Evolutionary conservation across 2,888 invertebrate species (phyloP).

Genomic region (Phortica okadai): DNA sequence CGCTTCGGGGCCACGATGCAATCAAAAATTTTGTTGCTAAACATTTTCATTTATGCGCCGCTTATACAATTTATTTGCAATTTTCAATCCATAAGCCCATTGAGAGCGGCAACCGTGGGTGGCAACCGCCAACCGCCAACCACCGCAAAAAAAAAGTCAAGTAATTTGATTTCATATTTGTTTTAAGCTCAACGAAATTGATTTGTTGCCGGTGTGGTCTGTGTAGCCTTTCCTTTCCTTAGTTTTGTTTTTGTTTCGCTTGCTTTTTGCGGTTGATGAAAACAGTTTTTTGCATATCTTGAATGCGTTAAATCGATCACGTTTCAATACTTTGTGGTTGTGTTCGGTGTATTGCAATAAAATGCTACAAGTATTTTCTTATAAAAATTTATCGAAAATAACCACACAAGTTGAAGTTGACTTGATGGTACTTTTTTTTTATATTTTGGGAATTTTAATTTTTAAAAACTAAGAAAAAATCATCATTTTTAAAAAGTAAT

Average conservation of each 20-base stretch:
- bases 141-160: conserved; percentile 10
- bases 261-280: background rate
- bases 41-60: conserved; percentile 60
- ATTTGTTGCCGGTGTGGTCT: conserved; percentile 13
- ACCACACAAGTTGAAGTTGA: no score
- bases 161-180: conserved; percentile 16
- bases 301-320: conserved; percentile 52
- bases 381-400: background rate
- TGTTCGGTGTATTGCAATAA: conserved; percentile 16
- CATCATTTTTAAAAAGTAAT: no score
- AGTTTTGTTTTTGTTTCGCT: background rate
- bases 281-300: background rate
- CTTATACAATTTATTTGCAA: conserved; percentile 69
- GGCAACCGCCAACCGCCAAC: background rate
- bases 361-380: background rate
- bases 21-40: conserved; percentile 32
- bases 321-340: conserved; percentile 56
- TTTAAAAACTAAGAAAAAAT: no score
- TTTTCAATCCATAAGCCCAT: conserved; percentile 59
- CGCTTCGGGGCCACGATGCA: conserved; percentile 4
- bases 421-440: no score
- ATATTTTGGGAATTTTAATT: no score
- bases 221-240: background rate
- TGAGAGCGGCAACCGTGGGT: conserved; percentile 7
- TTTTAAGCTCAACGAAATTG: background rate